Base-by-base conservation (phyloP, 2,888 invertebrate species). In the Agriopis leucophaearia region DNA sequence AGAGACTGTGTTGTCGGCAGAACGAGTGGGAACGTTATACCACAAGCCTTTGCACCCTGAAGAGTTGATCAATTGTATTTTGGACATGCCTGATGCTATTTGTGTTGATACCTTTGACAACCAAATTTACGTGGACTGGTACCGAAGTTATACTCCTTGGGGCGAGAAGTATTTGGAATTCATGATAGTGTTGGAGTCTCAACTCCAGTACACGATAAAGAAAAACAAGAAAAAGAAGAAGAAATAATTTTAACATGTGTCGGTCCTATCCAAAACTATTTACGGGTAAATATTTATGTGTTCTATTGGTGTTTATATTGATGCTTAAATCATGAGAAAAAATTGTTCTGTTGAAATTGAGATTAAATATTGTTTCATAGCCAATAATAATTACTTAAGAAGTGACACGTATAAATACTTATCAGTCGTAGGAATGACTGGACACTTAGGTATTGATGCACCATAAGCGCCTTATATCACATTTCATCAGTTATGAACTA, bases 51-150 rank as follows among this genome's bases (percentile, higher is more conserved):
- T 96, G 10, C 68, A 84, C 0, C 94, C 92, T 0, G 47, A 75
- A 5, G 96, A 96, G 79, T 82, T 96, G 8, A 78, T 95, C 8
- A 80, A 88, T 2, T 86, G 88, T 6, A 85, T 96, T 9, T 27
- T 95, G 18, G 81, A 82, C 5, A 79, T 80, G 50, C 77, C 84
- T 16, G 75, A 74, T 0, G 86, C 88, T 0, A 86, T 87, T 0
- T 90, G 84, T 12, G 90, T 88, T 0, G 93, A 90, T 36, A 83
- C 87, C 12, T 81, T 86, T 12, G 95, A 94, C 47, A 88, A 86
- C 66, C 87, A 89, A 8, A 90, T 95, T 82, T 95, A 86, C 66
- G 78, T 81, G 48, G 84, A 91, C 51, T 95, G 95, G 94, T 95
- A 95, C 75, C 74, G 78, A 62, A 80, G 79, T 27, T 90, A 85